Conservation (phyloP, 2,113 vertebrate genomes). For the Dissostichus mawsoni region DNA sequence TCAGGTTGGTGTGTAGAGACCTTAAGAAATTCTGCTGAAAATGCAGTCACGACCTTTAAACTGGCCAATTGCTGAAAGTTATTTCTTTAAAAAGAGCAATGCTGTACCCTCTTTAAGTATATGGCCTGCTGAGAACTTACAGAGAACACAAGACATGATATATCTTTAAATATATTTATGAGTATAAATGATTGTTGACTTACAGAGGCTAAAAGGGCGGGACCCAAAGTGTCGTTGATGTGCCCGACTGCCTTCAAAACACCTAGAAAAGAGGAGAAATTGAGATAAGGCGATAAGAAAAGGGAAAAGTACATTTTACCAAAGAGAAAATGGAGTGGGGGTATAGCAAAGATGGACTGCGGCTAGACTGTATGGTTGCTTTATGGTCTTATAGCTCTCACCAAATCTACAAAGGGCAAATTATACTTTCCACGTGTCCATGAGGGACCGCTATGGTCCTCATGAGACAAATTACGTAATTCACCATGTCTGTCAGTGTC, state of each 20-base stretch:
- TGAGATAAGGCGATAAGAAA: background rate
- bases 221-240: slow-evolving; percentile 92
- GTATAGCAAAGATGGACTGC: background rate
- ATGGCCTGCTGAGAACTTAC: background rate
- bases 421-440: too few relatives aligned
- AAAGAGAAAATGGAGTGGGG: background rate
- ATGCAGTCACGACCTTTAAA: too few relatives aligned
- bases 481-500: too few relatives aligned
- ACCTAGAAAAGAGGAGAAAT: slow-evolving; percentile 25
- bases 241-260: slow-evolving; percentile 93
- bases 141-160: background rate
- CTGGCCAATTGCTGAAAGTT: too few relatives aligned
- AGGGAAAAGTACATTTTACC: background rate
- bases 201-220: slow-evolving; percentile 92
- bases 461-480: too few relatives aligned
- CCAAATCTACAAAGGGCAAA: background rate
- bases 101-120: background rate
- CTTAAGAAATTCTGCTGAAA: too few relatives aligned
- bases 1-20: too few relatives aligned
- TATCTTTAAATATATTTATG: background rate
- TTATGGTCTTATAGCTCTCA: too few relatives aligned
- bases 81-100: background rate
- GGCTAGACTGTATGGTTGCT: too few relatives aligned
- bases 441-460: too few relatives aligned
- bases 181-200: slow-evolving; percentile 67